Evolutionary conservation across 1,140 invertebrate species (phyloP).

Genomic region (Orchestia grillus): DNA sequence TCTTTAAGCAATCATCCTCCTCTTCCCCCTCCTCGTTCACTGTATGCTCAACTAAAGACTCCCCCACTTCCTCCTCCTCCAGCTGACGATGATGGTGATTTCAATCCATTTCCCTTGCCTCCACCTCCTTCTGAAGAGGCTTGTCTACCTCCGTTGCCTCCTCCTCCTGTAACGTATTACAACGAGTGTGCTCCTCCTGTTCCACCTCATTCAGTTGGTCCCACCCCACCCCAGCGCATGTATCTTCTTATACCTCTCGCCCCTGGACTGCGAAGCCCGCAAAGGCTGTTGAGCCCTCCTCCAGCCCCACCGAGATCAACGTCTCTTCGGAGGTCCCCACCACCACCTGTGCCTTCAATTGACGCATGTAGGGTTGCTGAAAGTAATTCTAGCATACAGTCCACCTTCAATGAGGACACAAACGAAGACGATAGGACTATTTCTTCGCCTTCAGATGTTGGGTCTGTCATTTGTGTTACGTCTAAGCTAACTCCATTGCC

Average conservation of each 20-base stretch:
- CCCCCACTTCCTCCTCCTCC: conserved; percentile 63
- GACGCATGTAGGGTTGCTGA: neutral
- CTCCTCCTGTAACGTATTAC: conserved; percentile 48
- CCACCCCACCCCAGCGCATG: conserved; percentile 62
- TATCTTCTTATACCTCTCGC: conserved; percentile 66
- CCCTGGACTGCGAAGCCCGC: conserved; percentile 53
- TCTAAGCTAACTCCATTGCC: conserved; percentile 66
- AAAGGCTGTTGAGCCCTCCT: conserved; percentile 61
- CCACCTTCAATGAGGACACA: neutral
- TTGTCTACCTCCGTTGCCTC: conserved; percentile 55
- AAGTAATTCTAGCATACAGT: neutral
- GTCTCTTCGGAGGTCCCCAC: conserved; percentile 62
- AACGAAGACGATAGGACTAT: conserved; percentile 42
- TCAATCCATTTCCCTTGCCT: conserved; percentile 62
- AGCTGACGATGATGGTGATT: conserved; percentile 60
- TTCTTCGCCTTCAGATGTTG: conserved; percentile 26
- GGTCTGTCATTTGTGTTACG: conserved; percentile 56
- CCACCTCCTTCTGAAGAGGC: conserved; percentile 64
- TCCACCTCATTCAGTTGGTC: conserved; percentile 54
- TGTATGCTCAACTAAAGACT: conserved; percentile 51
- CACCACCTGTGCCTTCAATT: conserved; percentile 60
- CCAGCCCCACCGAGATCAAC: conserved; percentile 65
- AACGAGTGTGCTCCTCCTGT: conserved; percentile 45
- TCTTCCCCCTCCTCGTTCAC: conserved; percentile 57
- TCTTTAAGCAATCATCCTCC: conserved; percentile 59